A percentile compares a stretch with the other conserved stretches of the same genome.
Evolutionary conservation across 2,113 vertebrate species (phyloP).

Genomic region (Guaruba guarouba): DNA sequence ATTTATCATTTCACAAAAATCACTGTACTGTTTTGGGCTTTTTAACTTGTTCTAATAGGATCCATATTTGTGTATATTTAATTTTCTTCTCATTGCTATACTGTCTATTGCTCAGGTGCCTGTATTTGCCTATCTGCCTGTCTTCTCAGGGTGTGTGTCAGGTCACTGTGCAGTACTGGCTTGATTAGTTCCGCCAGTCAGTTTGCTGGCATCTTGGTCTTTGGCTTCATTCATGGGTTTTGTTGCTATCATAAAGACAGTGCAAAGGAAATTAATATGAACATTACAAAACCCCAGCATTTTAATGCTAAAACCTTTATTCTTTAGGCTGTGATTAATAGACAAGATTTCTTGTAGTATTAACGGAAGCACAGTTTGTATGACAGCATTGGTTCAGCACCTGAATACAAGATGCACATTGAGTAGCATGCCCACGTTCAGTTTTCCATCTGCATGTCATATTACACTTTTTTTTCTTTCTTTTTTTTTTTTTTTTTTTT

Average conservation of each 20-base stretch:
- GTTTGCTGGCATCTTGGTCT: not conserved
- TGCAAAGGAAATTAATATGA: not conserved
- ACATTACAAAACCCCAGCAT: not conserved
- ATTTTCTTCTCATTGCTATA: not conserved
- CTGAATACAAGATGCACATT: not conserved
- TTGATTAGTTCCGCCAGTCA: not conserved
- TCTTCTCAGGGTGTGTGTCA: not conserved
- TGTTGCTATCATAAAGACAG: not conserved
- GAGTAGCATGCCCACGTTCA: not conserved
- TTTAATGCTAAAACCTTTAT: conserved; percentile 15
- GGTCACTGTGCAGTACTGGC: not conserved
- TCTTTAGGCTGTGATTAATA: conserved; percentile 26
- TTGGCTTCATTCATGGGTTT: not conserved
- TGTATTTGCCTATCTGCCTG: not conserved
- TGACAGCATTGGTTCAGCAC: not conserved
- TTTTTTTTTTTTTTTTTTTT: not conserved
- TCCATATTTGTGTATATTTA: not conserved
- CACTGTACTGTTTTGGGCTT: fast-evolving
- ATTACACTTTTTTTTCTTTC: not conserved
- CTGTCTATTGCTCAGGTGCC: not conserved
- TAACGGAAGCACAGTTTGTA: not conserved
- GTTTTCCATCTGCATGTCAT: not conserved
- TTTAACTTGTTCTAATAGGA: not conserved
- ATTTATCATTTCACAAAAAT: not conserved
- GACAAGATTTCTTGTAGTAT: not conserved